phyloP scores from a whole-genome alignment of 2,888 invertebrate species.

The Dioctria linearis region DNA sequence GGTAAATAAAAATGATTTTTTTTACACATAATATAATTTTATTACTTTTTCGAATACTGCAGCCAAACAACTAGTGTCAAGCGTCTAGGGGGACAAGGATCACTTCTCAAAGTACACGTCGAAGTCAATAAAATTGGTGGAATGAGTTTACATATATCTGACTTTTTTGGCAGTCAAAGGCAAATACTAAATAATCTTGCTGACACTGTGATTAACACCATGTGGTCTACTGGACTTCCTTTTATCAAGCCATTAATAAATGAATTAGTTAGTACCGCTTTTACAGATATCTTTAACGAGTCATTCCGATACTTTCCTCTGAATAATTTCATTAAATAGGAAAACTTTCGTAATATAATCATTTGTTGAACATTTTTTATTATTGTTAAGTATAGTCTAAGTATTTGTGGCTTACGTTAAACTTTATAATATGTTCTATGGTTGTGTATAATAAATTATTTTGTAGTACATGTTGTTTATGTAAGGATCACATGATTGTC shows the following conservation, averaged over 20 bases:
- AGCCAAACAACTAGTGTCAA: conserved; percentile 72
- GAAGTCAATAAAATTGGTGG: conserved; percentile 83
- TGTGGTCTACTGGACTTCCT: conserved; percentile 87
- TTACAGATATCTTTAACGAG: conserved; percentile 85
- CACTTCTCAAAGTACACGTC: conserved; percentile 76
- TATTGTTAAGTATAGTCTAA: background rate
- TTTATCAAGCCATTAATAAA: conserved; percentile 84
- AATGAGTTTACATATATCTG: conserved; percentile 83
- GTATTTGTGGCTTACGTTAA: too few species aligned
- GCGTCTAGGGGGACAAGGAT: conserved; percentile 69
- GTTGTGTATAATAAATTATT: too few species aligned
- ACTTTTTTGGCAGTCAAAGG: conserved; percentile 78
- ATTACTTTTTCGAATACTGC: conserved; percentile 54
- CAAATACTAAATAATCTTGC: conserved; percentile 77
- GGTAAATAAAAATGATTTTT: conserved; percentile 61
- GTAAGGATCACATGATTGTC: too few species aligned
- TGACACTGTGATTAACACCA: conserved; percentile 83
- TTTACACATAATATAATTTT: background rate
- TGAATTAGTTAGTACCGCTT: conserved; percentile 86
- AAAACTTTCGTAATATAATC: background rate
- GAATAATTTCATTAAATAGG: conserved; percentile 74
- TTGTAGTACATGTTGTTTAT: too few species aligned
- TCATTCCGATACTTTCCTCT: conserved; percentile 84
- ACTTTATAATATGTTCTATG: too few species aligned
- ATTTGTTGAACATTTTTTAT: background rate